Evolutionary conservation across 2,113 vertebrate species (phyloP), one percentile per base, ranked within the genome.

Genomic region (Scortum barcoo): DNA sequence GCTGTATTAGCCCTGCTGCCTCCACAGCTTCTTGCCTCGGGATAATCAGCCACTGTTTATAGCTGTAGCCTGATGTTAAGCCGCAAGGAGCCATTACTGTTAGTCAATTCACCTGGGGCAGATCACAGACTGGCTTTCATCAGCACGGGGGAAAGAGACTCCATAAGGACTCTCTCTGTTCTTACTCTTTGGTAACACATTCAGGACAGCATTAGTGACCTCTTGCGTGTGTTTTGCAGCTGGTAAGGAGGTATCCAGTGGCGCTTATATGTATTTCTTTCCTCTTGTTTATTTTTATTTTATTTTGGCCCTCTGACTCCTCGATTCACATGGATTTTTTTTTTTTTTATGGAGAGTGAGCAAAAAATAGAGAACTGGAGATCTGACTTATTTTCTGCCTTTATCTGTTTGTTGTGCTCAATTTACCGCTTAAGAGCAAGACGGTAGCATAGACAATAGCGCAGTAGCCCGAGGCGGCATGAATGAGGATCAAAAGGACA

Each of bases 21-120:
- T 90, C 67, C 46, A 17, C 76, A 54, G 80, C 69, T 51, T 83
- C 51, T 69, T 77, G 77, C 73, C 76, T 60, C 73, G 51, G 61
- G 42, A 77, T 90, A 87, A 92, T 88, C 81, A 85, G 79, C 57
- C 60, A 30, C 44, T 81, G 67, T 88, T 89, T 78, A 81, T 81
- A 51, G 30, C 83, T 76, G 57, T 56, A 66, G 74, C 71, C 72
- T 65, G 63, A 69, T 82, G 76, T 72, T 71, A 83, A 88, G 76
- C 84, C 56, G 2, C 54, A n/a, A 78, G 73, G 81, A 83, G 66
- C 72, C 69, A 76, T 88, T 86, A 85, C 69, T 73, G 74, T 78
- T 76, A 56, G 75, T 78, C 81, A 81, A 20, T 85, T 79, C 91
- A 88, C 83, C 78, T 81, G 81, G 76, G 83, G 74, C 50, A 72